Evolutionary conservation across 2,888 invertebrate species (phyloP).

Genomic region (Frankliniella fusca): DNA sequence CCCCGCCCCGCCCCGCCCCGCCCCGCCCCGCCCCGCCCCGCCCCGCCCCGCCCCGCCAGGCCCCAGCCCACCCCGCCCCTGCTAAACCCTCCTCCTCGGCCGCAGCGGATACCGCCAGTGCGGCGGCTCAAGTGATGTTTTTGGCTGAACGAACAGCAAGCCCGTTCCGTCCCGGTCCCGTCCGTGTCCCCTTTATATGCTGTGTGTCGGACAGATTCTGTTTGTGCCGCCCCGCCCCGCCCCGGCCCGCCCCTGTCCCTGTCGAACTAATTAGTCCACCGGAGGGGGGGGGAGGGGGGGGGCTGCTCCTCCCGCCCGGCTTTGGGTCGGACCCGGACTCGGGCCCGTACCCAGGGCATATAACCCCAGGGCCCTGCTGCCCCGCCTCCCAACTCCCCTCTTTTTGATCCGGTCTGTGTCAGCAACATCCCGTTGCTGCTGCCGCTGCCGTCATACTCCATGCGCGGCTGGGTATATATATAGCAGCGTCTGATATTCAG

Average conservation of each 20-base stretch:
- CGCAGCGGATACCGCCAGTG: no score
- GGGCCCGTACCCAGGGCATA: no score
- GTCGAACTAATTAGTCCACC: slow-evolving; percentile 18
- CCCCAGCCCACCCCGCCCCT: neutral
- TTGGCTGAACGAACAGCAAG: no score
- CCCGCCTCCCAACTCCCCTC: no score
- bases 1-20: neutral
- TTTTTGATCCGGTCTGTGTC: no score
- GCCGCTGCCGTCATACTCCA: neutral
- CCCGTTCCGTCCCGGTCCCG: no score
- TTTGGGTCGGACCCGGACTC: neutral
- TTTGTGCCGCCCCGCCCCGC: neutral
- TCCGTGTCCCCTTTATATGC: no score
- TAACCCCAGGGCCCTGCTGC: no score
- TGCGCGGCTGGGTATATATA: neutral
- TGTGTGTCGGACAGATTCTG: no score
- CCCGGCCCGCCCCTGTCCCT: neutral
- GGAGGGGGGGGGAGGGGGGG: neutral
- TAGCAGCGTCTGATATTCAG: neutral
- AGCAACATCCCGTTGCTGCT: no score
- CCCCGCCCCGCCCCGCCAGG: neutral
- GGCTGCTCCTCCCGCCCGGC: neutral
- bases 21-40: neutral
- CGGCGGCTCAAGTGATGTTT: no score
- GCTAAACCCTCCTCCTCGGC: no score